Percentiles rank a stretch among this genome's conserved stretches.
Evolutionary conservation across 2,113 vertebrate genomes (phyloP).

Genomic region (Chaetura pelagica): DNA sequence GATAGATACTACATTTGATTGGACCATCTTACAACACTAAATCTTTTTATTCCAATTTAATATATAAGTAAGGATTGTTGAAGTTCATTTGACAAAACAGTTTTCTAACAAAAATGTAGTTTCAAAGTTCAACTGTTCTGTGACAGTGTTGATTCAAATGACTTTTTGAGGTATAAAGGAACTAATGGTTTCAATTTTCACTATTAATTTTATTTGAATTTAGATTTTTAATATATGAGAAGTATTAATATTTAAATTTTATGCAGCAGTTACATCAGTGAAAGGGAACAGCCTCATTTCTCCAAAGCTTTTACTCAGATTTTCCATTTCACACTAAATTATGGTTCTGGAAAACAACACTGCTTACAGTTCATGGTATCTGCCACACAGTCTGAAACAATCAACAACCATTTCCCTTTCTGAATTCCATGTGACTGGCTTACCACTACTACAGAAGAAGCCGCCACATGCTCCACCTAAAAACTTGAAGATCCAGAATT

Average conservation of each 20-base stretch:
- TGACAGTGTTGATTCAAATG: not conserved
- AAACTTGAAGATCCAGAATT: not conserved
- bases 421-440: not conserved
- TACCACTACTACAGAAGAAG: not conserved
- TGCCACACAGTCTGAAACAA: not conserved
- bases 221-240: not conserved
- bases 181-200: not conserved
- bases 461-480: not conserved
- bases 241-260: not conserved
- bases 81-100: not conserved
- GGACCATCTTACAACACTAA: not conserved
- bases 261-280: not conserved
- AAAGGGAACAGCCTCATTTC: not conserved
- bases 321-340: not conserved
- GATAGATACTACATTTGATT: not conserved
- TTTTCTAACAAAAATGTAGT: not conserved
- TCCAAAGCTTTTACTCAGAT: not conserved
- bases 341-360: not conserved
- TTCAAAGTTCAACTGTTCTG: not conserved
- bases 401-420: not conserved
- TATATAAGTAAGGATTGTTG: not conserved
- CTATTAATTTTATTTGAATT: not conserved
- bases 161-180: not conserved
- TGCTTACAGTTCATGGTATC: not conserved
- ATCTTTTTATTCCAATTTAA: not conserved